Evolutionary conservation across 2,113 vertebrate genomes (phyloP), one percentile per base, ranked within the genome.

Genomic region (Caranx melampygus): DNA sequence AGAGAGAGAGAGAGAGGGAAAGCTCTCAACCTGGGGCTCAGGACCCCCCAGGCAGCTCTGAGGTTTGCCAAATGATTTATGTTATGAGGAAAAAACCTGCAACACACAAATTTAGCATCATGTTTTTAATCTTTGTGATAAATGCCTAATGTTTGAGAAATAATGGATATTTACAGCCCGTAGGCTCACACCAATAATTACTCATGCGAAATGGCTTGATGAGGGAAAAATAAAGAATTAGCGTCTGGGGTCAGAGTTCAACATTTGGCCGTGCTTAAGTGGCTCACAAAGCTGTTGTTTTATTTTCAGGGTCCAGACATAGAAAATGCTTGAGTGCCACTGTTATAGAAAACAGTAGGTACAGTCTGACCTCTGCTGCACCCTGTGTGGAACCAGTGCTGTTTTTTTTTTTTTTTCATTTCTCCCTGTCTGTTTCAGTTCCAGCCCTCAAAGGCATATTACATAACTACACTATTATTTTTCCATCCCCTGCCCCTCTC

Each of bases 391-490:
- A 90, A 61, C 62, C 71, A 79, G n/a, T 40, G 54, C 26, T 54
- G 66, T 37, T n/a, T 31, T 63, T 73, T 31, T 31, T 60, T 81
- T 60, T 74, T 81, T 73, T 72, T 33, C 33, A 42, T 78, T 21
- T 40, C 66, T 55, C 65, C 37, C 33, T 70, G 71, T 79, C 78
- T 82, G 65, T 74, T 77, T 85, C 62, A 65, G 62, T 69, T 78
- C 73, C 84, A 81, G 62, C 49, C 65, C 81, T 89, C 63, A 21
- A 0, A 60, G 75, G 78, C 74, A 87, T 75, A 84, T 92, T 89
- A 89, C 83, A 89, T 89, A 91, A 90, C 84, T 52, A 35, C 40
- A 34, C 37, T 76, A 87, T 82, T 82, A 85, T 89, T 82, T 89
- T 88, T 86, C 84, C 77, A 84, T 85, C 62, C 73, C 58, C 73